These are phyloP conservation scores for Corythornis vintsioides DNA, from an alignment of 2,113 vertebrate species.

Conservation along the genomic window DNA sequence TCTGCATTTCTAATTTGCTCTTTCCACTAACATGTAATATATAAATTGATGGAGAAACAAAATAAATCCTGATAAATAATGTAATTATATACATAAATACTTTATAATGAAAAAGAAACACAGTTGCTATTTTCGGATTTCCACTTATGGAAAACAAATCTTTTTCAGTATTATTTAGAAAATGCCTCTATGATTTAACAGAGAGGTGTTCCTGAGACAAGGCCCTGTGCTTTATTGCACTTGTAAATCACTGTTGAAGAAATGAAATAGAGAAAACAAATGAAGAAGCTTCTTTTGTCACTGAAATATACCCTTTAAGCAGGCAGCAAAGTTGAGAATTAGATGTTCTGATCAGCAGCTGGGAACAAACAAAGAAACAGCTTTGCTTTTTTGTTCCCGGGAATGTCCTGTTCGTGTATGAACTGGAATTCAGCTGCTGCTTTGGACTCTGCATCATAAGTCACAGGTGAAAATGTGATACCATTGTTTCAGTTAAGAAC, in stretches of 20 bases:
- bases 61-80: background rate
- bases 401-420: background rate
- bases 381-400: background rate
- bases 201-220: background rate
- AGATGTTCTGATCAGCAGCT: background rate
- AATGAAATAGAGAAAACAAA: background rate
- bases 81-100: background rate
- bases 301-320: background rate
- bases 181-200: background rate
- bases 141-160: background rate
- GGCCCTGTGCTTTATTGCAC: background rate
- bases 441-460: background rate
- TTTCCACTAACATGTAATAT: background rate
- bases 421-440: background rate
- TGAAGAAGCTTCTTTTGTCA: background rate
- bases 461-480: background rate
- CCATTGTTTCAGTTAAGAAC: background rate
- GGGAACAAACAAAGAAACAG: background rate
- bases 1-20: background rate
- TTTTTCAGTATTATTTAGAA: background rate
- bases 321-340: background rate
- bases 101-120: background rate
- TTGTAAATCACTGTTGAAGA: background rate
- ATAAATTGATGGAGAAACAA: background rate
- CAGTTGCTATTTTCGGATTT: background rate